Percentiles rank a stretch among this genome's conserved stretches.
Evolutionary conservation across 2,113 vertebrate genomes (phyloP).

Genomic region (Hydrolagus affinis): DNA sequence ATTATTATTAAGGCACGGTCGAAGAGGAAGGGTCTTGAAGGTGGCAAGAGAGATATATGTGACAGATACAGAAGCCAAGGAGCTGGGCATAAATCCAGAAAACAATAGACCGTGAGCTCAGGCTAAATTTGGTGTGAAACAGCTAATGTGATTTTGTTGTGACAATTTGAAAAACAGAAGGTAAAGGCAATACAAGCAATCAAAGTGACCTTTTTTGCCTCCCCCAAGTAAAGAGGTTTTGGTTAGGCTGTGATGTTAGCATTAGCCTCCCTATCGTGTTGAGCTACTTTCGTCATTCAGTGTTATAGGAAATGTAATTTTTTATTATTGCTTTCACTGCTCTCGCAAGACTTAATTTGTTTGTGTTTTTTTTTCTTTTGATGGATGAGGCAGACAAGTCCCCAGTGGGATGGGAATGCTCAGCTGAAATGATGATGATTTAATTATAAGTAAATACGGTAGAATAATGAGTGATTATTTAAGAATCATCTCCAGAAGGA

Average conservation of each 20-base stretch:
- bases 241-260: not conserved
- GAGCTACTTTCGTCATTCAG: not conserved
- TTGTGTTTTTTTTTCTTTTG: slow-evolving; percentile 19
- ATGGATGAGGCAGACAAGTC: not conserved
- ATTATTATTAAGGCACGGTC: no score
- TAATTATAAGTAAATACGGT: slow-evolving; percentile 27
- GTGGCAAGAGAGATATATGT: no score
- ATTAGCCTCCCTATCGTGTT: not conserved
- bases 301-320: not conserved
- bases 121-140: not conserved
- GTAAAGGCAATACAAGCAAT: not conserved
- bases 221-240: not conserved
- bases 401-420: not conserved
- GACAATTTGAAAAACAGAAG: not conserved
- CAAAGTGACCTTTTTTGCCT: not conserved
- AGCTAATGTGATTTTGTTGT: not conserved
- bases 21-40: no score
- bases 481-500: not conserved
- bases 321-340: slow-evolving; percentile 19
- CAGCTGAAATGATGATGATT: slow-evolving; percentile 20
- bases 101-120: not conserved
- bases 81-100: not conserved
- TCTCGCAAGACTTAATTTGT: not conserved
- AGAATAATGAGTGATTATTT: slow-evolving; percentile 23
- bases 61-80: not conserved